phyloP scores from a whole-genome alignment of 2,888 invertebrate species.

The Serrognathus titanus region DNA sequence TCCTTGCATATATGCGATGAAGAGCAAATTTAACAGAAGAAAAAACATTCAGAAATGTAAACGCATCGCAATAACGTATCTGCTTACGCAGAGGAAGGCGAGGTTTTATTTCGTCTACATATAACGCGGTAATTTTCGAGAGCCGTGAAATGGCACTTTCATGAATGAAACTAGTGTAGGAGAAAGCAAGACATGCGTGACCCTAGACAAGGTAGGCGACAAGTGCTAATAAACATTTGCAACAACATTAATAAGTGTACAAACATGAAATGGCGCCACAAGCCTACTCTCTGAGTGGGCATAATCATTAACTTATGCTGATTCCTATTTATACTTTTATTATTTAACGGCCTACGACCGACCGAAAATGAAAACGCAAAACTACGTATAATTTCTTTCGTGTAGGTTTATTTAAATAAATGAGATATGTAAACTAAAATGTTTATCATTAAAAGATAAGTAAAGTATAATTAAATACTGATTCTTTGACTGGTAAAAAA shows the following conservation, averaged over 20 bases:
- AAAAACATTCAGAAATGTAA: too few relatives aligned
- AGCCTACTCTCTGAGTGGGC: constrained; percentile 36
- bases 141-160: constrained; percentile 9
- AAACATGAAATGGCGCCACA: constrained; percentile 37
- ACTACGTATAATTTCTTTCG: constrained; percentile 9
- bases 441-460: too few relatives aligned
- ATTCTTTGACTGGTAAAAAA: too few relatives aligned
- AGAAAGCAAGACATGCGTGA: constrained; percentile 19
- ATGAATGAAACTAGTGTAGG: constrained; percentile 11
- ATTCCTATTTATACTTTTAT: constrained; percentile 32
- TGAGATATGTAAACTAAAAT: not conserved
- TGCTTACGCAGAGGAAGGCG: too few relatives aligned
- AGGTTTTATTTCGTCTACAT: too few relatives aligned
- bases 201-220: constrained; percentile 31
- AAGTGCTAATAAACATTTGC: constrained; percentile 34
- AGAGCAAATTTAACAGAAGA: too few relatives aligned
- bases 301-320: constrained; percentile 27
- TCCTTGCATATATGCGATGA: too few relatives aligned
- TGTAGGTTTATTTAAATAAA: constrained; percentile 7
- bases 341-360: constrained; percentile 25
- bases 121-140: not conserved
- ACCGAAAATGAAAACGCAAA: constrained; percentile 23
- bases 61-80: too few relatives aligned
- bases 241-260: constrained; percentile 30
- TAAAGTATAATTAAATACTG: too few relatives aligned